Conservation (phyloP, 2,113 vertebrate genomes). For the Lagenorhynchus albirostris region DNA sequence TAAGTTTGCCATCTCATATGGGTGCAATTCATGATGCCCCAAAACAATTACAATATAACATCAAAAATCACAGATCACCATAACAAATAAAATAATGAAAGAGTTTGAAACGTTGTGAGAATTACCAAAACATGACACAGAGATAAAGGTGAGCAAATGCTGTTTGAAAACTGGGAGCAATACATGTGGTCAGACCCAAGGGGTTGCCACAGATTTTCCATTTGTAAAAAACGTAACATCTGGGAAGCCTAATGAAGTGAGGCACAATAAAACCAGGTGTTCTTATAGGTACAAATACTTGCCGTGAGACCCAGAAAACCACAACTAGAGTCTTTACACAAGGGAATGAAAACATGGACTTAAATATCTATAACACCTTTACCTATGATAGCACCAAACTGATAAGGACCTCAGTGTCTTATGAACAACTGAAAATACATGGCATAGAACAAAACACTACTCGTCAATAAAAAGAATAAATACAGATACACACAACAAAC, state of each 20-base stretch:
- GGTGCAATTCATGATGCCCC: no score
- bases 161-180: neutral
- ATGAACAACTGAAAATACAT: neutral
- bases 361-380: neutral
- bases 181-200: neutral
- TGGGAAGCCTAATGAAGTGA: neutral
- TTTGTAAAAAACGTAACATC: neutral
- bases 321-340: neutral
- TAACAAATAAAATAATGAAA: neutral
- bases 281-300: neutral
- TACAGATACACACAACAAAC: neutral
- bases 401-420: neutral
- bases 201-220: neutral
- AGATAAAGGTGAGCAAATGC: neutral
- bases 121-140: neutral
- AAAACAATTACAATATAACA: neutral
- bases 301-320: neutral
- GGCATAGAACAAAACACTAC: neutral
- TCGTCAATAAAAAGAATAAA: neutral
- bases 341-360: neutral
- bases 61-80: neutral
- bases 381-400: neutral
- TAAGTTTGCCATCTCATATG: neutral
- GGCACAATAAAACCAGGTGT: neutral
- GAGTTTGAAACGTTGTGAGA: neutral